These are phyloP conservation scores for Otus sunia DNA, from an alignment of 2,113 vertebrate species.

Conservation along the genomic window DNA sequence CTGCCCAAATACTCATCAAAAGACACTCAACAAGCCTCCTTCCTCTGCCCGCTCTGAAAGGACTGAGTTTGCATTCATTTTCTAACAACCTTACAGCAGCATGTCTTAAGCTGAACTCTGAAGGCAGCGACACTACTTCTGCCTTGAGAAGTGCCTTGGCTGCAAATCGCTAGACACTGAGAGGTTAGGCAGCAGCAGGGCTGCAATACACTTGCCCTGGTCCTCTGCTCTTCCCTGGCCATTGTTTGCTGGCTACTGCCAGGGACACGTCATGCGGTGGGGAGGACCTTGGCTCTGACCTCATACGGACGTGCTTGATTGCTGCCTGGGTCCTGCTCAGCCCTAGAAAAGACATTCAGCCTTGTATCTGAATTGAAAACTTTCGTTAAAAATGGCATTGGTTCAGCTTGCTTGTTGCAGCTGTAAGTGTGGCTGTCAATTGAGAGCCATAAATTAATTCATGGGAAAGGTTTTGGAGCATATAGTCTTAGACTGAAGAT, in stretches of 20 bases:
- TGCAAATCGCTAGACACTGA: rapidly evolving
- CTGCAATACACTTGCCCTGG: neutral
- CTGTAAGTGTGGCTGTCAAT: neutral
- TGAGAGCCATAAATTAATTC: neutral
- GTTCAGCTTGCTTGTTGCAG: neutral
- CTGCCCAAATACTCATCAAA: neutral
- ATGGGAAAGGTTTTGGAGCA: neutral
- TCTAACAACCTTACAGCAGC: neutral
- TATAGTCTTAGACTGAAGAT: neutral
- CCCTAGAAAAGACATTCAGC: neutral
- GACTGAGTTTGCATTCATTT: neutral
- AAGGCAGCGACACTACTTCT: neutral
- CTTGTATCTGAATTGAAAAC: neutral
- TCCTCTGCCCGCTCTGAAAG: neutral
- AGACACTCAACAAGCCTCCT: neutral
- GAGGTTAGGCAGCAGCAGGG: neutral
- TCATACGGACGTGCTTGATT: rapidly evolving
- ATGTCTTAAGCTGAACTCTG: neutral
- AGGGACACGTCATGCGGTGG: rapidly evolving
- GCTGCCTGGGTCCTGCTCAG: neutral
- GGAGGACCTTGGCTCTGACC: neutral
- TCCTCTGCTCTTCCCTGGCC: neutral
- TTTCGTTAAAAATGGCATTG: neutral
- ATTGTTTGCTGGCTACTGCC: neutral
- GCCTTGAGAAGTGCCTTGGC: neutral